Conservation (phyloP, 2,888 invertebrate species). For the Drosophila putrida region DNA sequence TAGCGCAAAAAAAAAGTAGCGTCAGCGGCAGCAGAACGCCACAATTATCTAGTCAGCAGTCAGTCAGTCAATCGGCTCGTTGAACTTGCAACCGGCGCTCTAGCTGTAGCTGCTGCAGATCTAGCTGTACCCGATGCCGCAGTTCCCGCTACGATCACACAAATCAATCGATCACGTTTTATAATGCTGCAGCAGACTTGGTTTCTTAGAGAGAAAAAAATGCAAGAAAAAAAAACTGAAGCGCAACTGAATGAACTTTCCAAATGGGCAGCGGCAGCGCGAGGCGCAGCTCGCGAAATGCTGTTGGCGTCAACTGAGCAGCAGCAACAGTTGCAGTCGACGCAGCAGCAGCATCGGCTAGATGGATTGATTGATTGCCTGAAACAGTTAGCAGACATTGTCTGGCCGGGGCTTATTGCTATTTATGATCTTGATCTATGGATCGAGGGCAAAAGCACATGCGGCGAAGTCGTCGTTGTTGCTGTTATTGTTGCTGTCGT, state of each 20-base stretch:
- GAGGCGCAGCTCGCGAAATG: constrained; percentile 60
- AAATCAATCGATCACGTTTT: constrained; percentile 85
- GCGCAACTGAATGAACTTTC: constrained; percentile 79
- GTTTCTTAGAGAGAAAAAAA: constrained; percentile 30
- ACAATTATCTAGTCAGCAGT: constrained; percentile 85
- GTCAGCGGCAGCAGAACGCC: constrained; percentile 74
- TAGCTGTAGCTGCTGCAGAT: constrained; percentile 31
- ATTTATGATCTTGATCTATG: constrained; percentile 85
- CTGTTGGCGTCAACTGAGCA: constrained; percentile 55
- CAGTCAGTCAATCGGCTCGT: constrained; percentile 81
- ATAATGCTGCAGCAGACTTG: constrained; percentile 40
- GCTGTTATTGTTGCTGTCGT: constrained; percentile 4
- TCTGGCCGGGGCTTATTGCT: constrained; percentile 81
- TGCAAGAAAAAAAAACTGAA: constrained; percentile 48
- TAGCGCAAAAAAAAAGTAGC: constrained; percentile 57
- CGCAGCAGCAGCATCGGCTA: constrained; percentile 61
- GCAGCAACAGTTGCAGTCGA: constrained; percentile 27
- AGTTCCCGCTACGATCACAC: constrained; percentile 72
- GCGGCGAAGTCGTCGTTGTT: constrained; percentile 62
- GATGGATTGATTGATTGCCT: constrained; percentile 83
- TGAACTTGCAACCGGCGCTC: constrained; percentile 80
- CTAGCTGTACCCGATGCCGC: constrained; percentile 34
- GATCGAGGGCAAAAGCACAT: constrained; percentile 83
- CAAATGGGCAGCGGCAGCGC: constrained; percentile 66
- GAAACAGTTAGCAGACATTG: constrained; percentile 84